phyloP scores from a whole-genome alignment of 2,113 vertebrate species.

The Sprattus sprattus region DNA sequence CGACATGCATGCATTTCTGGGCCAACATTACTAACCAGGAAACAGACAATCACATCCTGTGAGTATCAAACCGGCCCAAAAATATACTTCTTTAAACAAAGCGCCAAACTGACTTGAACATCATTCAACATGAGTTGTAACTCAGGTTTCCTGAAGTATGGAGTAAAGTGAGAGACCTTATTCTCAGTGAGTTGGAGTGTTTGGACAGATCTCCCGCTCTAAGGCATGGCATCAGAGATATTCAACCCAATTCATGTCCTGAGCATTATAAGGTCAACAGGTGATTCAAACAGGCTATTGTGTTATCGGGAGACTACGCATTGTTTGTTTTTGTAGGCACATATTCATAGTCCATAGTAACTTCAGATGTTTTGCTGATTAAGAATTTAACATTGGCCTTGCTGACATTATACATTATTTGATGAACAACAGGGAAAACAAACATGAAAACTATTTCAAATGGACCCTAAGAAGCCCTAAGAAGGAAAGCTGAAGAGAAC shows the following conservation, averaged over 20 bases:
- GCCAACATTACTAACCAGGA: conserved; percentile 46
- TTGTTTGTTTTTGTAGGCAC: background rate
- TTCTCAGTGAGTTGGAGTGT: background rate
- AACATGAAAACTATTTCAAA: no score
- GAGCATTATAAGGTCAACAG: background rate
- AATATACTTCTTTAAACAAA: conserved; percentile 54
- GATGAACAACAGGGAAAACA: background rate
- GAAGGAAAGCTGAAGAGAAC: background rate
- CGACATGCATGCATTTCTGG: conserved; percentile 39
- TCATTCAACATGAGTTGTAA: background rate
- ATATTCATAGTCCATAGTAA: background rate
- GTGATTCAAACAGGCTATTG: background rate
- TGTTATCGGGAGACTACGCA: background rate
- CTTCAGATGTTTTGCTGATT: background rate
- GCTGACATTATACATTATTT: background rate
- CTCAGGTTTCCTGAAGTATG: background rate
- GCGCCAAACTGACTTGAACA: conserved; percentile 56
- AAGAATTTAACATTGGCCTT: background rate
- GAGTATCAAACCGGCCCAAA: conserved; percentile 61
- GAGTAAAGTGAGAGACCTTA: background rate
- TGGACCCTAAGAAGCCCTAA: background rate
- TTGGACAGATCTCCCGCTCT: no score
- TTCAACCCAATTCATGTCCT: background rate
- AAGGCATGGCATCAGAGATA: no score
- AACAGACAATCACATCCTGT: conserved; percentile 56